A percentile compares a stretch with the other conserved stretches of the same genome.
phyloP scores from a whole-genome alignment of 1,140 invertebrate species.

The Bombus vancouverensis region DNA sequence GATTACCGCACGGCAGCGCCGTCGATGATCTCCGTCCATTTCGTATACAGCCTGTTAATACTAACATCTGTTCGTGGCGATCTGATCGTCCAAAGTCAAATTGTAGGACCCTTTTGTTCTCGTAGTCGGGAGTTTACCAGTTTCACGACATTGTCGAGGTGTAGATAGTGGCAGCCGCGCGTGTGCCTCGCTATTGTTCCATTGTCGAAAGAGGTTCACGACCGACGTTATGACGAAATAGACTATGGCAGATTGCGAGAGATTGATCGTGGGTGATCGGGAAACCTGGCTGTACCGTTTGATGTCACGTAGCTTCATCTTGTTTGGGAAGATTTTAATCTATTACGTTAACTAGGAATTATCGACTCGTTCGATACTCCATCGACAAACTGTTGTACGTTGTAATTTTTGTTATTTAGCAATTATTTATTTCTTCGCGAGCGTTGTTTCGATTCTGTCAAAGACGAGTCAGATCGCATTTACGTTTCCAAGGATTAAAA shows the following conservation, averaged over 20 bases:
- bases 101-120: slow-evolving; percentile 8
- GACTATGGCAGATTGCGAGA: not conserved
- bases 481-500: too few species aligned
- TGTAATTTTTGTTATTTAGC: too few species aligned
- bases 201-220: not conserved
- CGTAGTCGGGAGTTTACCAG: not conserved
- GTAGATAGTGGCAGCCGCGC: not conserved
- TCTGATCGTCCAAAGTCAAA: not conserved
- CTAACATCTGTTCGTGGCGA: slow-evolving; percentile 32
- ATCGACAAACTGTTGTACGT: too few species aligned
- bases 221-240: not conserved
- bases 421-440: too few species aligned
- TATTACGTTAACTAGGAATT: too few species aligned
- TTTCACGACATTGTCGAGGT: not conserved
- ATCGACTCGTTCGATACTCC: too few species aligned
- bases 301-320: too few species aligned
- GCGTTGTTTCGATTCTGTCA: too few species aligned
- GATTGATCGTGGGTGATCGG: not conserved
- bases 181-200: not conserved
- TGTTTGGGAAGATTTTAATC: too few species aligned
- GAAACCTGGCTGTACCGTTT: not conserved
- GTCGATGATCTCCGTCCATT: slow-evolving; percentile 30
- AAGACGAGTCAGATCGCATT: too few species aligned
- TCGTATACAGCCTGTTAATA: slow-evolving; percentile 31
- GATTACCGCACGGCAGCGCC: slow-evolving; percentile 18